Evolutionary conservation across 2,888 invertebrate species (phyloP).

Genomic region (Corbicula japonica): DNA sequence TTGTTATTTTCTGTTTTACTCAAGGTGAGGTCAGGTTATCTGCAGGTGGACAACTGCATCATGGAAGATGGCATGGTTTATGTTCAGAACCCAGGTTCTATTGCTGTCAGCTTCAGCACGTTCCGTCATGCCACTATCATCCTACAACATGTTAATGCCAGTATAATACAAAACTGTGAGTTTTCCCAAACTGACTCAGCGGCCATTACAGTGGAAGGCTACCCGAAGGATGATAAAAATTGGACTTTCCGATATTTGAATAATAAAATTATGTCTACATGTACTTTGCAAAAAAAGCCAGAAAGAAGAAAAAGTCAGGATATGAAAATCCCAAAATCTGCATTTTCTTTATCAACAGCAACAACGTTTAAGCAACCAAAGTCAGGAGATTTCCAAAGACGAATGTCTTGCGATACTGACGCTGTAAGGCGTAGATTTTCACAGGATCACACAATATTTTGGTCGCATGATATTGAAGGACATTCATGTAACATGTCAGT

Average conservation of each 20-base stretch:
- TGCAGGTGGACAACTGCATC: constrained; percentile 84
- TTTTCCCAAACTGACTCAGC: constrained; percentile 81
- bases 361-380: constrained; percentile 61
- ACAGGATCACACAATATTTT: constrained; percentile 45
- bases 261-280: constrained; percentile 63
- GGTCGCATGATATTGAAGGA: constrained; percentile 50
- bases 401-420: constrained; percentile 36
- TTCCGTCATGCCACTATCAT: constrained; percentile 81
- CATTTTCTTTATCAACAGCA: constrained; percentile 68
- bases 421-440: constrained; percentile 14
- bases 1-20: constrained; percentile 19
- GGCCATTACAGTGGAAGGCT: constrained; percentile 80
- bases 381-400: constrained; percentile 40
- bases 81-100: constrained; percentile 79
- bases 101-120: constrained; percentile 79
- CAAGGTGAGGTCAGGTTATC: constrained; percentile 79
- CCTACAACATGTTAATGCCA: constrained; percentile 78
- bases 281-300: constrained; percentile 53
- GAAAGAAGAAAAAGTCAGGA: constrained; percentile 59
- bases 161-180: constrained; percentile 82
- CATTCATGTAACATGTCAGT: constrained; percentile 51
- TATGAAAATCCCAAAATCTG: constrained; percentile 63
- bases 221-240: constrained; percentile 78
- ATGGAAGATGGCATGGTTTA: constrained; percentile 83
- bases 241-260: constrained; percentile 74